Base-by-base conservation (phyloP, 1,140 invertebrate species). In the Aricia agestis region DNA sequence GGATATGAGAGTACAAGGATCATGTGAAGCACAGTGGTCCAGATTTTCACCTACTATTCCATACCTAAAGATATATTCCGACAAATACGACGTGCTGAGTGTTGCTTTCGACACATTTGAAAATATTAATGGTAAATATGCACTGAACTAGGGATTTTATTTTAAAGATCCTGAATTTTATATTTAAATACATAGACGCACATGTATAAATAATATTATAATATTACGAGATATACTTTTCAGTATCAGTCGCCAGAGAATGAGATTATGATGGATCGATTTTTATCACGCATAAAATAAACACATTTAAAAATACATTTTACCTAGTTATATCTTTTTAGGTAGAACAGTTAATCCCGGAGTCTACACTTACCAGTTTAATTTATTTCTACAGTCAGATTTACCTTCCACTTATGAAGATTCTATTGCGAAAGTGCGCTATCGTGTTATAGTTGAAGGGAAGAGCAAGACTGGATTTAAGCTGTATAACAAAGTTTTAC, bases 11-110 rank as follows among this genome's bases (percentile, higher is more conserved):
- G 81, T 89, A 2, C 74, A 74, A 15, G 89, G 89, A 13, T 77
- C 73, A 66, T 78, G 80, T 65, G 82, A 85, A 76, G 86, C 86
- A 2, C 76, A 71, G 42, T 91, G 89, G 89, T 78, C 85, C 0
- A 82, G 87, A 72, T 66, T 82, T 11, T 74, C 73, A 31, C 80
- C 89, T 0, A 87, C 81, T 7, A 68, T 86, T 11, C 89, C 89
- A 31, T 86, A 84, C 74, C 83, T 89, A 68, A 86, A 82, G 78
- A 76, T 87, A 32, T 91, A 89, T 73, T 85, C 87, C 0, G 81
- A 87, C 73, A 86, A 84, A 68, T 74, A 74, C 59, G 82, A 82
- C 70, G 66, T 89, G 58, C 71, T 89, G 11, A 71, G 78, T 32
- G 76, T 83, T 17, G 72, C 71, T 17, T 81, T 86, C 67, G 77